Percentiles rank a stretch among this genome's conserved stretches.
Evolutionary conservation across 2,113 vertebrate genomes (phyloP).

Genomic region (Anguilla japonica): DNA sequence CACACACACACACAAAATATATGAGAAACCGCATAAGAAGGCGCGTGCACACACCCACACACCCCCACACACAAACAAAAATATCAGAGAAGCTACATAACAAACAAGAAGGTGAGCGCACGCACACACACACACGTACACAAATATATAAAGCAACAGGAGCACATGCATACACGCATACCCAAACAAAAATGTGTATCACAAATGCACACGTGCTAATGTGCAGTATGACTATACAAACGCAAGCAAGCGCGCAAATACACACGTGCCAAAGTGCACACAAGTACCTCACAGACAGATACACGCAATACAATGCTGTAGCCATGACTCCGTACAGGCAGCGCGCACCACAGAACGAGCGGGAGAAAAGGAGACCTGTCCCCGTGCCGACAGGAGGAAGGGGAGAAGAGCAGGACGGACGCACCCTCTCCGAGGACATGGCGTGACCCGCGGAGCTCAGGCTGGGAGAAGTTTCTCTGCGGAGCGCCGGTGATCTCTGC

Average conservation of each 20-base stretch:
- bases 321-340: neutral
- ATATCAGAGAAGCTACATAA: neutral
- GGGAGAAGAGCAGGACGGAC: conserved; percentile 38
- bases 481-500: conserved; percentile 6
- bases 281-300: neutral
- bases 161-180: neutral
- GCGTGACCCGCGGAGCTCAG: conserved; percentile 1
- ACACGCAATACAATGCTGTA: neutral
- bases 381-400: neutral
- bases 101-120: too few species aligned
- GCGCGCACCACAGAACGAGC: neutral
- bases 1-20: neutral
- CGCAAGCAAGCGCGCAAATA: neutral
- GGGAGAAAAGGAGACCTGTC: neutral
- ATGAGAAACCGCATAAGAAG: neutral
- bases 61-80: neutral
- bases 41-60: neutral
- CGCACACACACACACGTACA: neutral
- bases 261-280: neutral
- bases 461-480: conserved; percentile 21
- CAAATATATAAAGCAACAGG: neutral
- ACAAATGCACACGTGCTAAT: neutral
- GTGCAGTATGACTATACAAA: neutral
- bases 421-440: conserved; percentile 59
- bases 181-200: neutral